phyloP scores from a whole-genome alignment of 2,888 invertebrate species.

The Cancer borealis region DNA sequence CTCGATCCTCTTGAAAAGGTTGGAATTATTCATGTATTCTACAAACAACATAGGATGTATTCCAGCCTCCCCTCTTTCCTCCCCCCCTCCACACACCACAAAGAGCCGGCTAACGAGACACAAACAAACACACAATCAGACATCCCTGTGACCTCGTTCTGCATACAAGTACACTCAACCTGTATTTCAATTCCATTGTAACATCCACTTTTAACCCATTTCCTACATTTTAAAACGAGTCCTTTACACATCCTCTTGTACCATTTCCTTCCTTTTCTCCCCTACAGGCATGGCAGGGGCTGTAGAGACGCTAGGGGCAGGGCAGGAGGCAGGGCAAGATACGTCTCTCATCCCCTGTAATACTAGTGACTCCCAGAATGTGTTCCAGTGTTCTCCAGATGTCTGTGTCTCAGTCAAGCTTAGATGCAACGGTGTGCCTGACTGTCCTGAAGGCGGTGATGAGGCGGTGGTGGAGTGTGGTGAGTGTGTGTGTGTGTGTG shows the following conservation, averaged over 20 bases:
- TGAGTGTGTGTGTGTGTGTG: slow-evolving; percentile 42
- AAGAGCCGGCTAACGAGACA: too few species aligned
- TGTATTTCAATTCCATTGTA: background rate
- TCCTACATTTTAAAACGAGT: background rate
- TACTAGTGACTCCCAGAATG: background rate
- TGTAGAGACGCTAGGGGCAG: background rate
- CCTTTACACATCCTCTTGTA: background rate
- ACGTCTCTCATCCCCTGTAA: background rate
- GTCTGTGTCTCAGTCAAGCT: slow-evolving; percentile 78
- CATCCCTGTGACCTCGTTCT: too few species aligned
- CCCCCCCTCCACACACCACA: too few species aligned
- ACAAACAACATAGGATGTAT: too few species aligned
- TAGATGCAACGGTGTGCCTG: slow-evolving; percentile 78
- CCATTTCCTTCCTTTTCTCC: background rate
- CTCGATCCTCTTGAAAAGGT: too few species aligned
- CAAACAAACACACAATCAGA: too few species aligned
- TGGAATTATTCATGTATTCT: too few species aligned
- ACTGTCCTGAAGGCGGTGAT: slow-evolving; percentile 78
- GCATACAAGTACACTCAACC: too few species aligned
- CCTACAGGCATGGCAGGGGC: background rate
- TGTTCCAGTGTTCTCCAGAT: slow-evolving; percentile 56
- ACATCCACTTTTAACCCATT: background rate
- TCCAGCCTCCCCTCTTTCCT: too few species aligned
- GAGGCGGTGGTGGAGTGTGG: slow-evolving; percentile 78
- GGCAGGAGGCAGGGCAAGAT: background rate